A percentile compares a stretch with the other conserved stretches of the same genome.
Conservation (phyloP, 2,113 vertebrate species). For the Leuciscus idus region DNA sequence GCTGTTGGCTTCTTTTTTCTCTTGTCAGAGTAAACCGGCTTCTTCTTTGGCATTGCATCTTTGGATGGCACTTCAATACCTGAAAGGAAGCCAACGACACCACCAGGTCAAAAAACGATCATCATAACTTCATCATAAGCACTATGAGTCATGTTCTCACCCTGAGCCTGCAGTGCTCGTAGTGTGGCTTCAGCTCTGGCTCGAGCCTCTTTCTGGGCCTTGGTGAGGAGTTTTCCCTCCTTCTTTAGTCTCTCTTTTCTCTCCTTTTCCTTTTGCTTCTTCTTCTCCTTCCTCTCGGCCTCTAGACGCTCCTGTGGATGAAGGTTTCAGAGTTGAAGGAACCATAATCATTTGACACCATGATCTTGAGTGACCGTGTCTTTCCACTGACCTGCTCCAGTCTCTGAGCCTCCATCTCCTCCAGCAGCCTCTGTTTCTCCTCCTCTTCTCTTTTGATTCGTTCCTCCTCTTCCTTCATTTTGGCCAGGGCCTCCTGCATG, state of each 20-base stretch:
- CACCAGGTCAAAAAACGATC: background rate
- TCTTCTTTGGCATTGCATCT: conserved; percentile 95
- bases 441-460: conserved; percentile 89
- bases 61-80: conserved; percentile 98
- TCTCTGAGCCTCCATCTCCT: conserved; percentile 90
- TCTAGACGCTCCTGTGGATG: conserved; percentile 88
- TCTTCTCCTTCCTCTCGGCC: conserved; percentile 93
- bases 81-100: conserved; percentile 56
- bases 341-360: background rate
- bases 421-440: conserved; percentile 82
- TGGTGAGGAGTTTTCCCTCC: conserved; percentile 95
- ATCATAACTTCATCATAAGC: background rate
- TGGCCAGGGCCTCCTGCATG: conserved; percentile 96
- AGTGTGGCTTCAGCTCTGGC: conserved; percentile 91
- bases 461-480: conserved; percentile 96
- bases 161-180: conserved; percentile 91
- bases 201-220: conserved; percentile 88
- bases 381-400: conserved; percentile 84
- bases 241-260: conserved; percentile 96
- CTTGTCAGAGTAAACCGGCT: conserved; percentile 92
- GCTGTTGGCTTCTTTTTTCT: conserved; percentile 87
- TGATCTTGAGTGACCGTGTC: background rate
- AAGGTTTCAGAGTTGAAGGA: background rate
- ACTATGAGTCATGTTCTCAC: conserved; percentile 69
- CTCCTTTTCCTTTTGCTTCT: conserved; percentile 97